phyloP scores from a whole-genome alignment of 64 coral and sea anemone genomes.

The Montipora efflorescens region DNA sequence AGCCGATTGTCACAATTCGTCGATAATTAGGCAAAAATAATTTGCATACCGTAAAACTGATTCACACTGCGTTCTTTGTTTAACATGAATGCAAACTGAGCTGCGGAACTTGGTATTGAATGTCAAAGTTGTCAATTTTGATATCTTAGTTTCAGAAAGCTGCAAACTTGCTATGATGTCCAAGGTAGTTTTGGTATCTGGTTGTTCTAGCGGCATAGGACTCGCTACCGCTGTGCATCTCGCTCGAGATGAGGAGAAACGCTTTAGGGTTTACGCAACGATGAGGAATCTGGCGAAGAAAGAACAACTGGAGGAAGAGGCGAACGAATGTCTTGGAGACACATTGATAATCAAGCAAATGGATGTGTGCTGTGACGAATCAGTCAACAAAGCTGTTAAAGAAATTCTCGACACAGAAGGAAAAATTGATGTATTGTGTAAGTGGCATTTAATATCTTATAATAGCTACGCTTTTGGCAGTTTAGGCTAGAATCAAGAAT shows the following conservation, averaged over 20 bases:
- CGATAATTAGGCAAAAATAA: too few relatives aligned
- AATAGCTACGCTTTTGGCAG: too few relatives aligned
- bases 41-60: too few relatives aligned
- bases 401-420: slow-evolving; percentile 50
- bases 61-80: too few relatives aligned
- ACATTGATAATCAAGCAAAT: slow-evolving; percentile 71
- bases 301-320: slow-evolving; percentile 69
- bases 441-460: neutral
- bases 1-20: too few relatives aligned
- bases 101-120: too few relatives aligned
- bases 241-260: slow-evolving; percentile 78
- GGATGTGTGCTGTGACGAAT: slow-evolving; percentile 81
- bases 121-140: neutral
- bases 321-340: slow-evolving; percentile 62
- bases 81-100: too few relatives aligned
- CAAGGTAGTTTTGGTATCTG: slow-evolving; percentile 67
- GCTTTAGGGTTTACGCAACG: slow-evolving; percentile 90
- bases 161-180: neutral
- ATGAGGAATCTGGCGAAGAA: slow-evolving; percentile 92
- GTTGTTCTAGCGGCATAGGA: slow-evolving; percentile 84
- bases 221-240: slow-evolving; percentile 73
- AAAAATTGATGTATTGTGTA: slow-evolving; percentile 62
- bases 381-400: slow-evolving; percentile 48
- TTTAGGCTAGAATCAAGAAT: too few relatives aligned
- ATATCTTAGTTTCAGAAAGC: neutral